phyloP scores from a whole-genome alignment of 2,888 invertebrate genomes.

The Diabrotica balteata region DNA sequence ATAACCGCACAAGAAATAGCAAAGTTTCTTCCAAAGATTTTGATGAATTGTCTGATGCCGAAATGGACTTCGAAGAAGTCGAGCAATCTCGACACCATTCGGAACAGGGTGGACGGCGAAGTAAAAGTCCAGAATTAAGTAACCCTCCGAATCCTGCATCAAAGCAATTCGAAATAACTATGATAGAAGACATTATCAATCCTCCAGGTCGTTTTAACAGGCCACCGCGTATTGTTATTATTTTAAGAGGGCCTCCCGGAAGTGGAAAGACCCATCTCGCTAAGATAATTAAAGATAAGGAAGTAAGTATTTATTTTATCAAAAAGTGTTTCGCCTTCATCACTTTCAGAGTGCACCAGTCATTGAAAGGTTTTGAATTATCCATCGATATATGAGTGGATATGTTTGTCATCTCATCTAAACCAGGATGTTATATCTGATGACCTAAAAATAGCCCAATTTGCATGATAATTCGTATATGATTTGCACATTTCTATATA shows the following conservation, averaged over 20 bases:
- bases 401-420: too few relatives aligned
- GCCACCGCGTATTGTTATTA: constrained; percentile 82
- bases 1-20: constrained; percentile 1
- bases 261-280: constrained; percentile 93
- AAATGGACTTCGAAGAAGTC: constrained; percentile 39
- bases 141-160: constrained; percentile 38
- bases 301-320: constrained; percentile 60
- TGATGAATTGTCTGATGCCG: constrained; percentile 43
- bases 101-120: constrained; percentile 25
- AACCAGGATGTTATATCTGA: too few relatives aligned
- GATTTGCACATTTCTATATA: too few relatives aligned
- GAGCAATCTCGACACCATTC: constrained; percentile 30
- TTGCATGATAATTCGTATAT: too few relatives aligned
- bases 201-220: constrained; percentile 81
- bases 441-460: too few relatives aligned
- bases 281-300: constrained; percentile 83
- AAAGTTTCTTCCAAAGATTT: constrained; percentile 39
- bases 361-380: too few relatives aligned
- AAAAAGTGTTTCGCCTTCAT: too few relatives aligned
- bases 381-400: too few relatives aligned
- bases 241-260: constrained; percentile 92
- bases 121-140: constrained; percentile 34
- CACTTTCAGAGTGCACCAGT: too few relatives aligned
- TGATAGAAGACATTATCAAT: constrained; percentile 83
- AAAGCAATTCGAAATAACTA: constrained; percentile 27